Evolutionary conservation across 2,113 vertebrate genomes (phyloP).

Genomic region (Zingel zingel): DNA sequence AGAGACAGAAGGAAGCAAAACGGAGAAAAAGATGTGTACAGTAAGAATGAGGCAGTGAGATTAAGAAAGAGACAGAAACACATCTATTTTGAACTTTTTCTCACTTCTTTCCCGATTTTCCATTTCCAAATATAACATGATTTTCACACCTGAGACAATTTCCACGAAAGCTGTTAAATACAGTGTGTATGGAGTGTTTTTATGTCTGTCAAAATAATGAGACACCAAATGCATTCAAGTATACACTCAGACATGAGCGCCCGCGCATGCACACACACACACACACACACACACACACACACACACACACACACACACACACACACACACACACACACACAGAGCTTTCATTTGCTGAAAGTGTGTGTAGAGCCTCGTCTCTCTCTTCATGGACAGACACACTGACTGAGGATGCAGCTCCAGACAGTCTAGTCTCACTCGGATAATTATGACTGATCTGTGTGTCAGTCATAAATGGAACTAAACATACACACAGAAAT

Average conservation of each 20-base stretch:
- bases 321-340: not conserved
- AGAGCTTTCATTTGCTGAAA: not conserved
- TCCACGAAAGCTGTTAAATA: constrained; percentile 48
- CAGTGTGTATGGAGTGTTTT: constrained; percentile 1
- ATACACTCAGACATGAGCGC: not conserved
- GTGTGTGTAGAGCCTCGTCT: not conserved
- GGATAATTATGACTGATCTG: constrained; percentile 53
- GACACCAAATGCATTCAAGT: constrained; percentile 19
- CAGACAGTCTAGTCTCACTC: constrained; percentile 7
- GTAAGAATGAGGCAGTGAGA: constrained; percentile 10
- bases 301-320: constrained; percentile 10
- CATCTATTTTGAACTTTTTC: constrained; percentile 34
- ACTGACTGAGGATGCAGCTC: constrained; percentile 2
- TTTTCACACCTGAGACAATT: constrained; percentile 55
- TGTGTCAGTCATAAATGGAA: constrained; percentile 37
- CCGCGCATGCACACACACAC: not conserved
- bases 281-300: not conserved
- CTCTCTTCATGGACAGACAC: not conserved
- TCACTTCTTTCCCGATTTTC: constrained; percentile 29
- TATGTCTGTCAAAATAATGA: constrained; percentile 22
- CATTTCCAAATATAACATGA: constrained; percentile 46
- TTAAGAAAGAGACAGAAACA: constrained; percentile 10
- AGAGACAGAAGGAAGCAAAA: not conserved
- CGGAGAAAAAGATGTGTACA: not conserved
- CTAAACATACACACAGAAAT: not conserved